Evolutionary conservation across 1,140 invertebrate genomes (phyloP).

Genomic region (Venturia canescens): DNA sequence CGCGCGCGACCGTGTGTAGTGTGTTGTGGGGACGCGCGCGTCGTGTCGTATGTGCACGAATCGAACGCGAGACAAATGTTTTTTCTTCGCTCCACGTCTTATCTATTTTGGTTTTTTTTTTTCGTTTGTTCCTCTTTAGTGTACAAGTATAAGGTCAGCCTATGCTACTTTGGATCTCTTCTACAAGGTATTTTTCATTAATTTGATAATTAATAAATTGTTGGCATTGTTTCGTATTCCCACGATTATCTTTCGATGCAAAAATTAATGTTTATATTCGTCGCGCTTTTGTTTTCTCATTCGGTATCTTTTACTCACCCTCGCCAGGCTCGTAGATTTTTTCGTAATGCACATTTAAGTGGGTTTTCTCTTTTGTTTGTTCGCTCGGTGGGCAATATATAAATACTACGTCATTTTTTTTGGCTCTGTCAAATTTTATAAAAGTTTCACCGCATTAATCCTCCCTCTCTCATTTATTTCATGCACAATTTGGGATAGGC

Average conservation of each 20-base stretch:
- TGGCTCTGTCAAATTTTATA: neutral
- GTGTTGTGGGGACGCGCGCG: no score
- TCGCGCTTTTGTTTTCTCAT: neutral
- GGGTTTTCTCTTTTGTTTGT: neutral
- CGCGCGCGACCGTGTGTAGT: neutral
- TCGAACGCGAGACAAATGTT: constrained; percentile 26
- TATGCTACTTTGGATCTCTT: constrained; percentile 51
- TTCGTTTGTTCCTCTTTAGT: constrained; percentile 27
- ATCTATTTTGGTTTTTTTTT: neutral
- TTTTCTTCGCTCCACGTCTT: neutral
- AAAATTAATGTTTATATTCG: constrained; percentile 38
- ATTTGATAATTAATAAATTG: constrained; percentile 52
- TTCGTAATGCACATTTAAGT: constrained; percentile 19
- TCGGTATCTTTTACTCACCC: constrained; percentile 7
- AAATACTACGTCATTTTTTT: neutral
- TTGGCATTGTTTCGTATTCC: constrained; percentile 47
- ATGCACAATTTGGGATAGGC: no score
- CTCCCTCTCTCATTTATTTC: neutral
- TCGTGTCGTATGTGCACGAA: constrained; percentile 3
- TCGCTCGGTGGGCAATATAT: neutral
- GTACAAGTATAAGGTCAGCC: constrained; percentile 50
- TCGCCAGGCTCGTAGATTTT: neutral
- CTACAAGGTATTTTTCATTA: constrained; percentile 54
- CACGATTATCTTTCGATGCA: constrained; percentile 24
- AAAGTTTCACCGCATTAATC: no score